These are phyloP conservation scores for Allochrocebus solatus DNA, from an alignment of 2,797 vertebrate species.

Conservation along the genomic window DNA sequence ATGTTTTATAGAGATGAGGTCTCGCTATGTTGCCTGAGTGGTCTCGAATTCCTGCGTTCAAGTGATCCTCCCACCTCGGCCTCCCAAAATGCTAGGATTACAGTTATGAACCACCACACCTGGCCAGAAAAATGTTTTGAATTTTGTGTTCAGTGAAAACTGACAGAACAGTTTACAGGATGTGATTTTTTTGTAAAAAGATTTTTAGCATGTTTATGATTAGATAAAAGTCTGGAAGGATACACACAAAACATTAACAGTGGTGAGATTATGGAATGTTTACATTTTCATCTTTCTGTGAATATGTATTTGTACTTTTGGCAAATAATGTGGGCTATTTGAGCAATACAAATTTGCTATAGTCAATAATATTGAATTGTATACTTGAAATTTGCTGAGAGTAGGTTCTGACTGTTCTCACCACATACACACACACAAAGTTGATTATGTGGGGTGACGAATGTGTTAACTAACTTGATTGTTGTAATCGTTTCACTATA, in stretches of 20 bases:
- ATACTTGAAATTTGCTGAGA: not conserved
- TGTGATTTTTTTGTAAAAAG: not conserved
- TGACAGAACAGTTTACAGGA: not conserved
- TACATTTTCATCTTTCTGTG: constrained; percentile 35
- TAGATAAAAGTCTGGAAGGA: not conserved
- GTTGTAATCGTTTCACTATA: not conserved
- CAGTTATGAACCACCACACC: too few relatives aligned
- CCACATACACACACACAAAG: not conserved
- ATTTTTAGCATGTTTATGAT: not conserved
- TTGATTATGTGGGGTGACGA: not conserved
- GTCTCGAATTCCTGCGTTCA: too few relatives aligned
- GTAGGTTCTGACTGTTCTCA: not conserved
- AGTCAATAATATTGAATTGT: not conserved
- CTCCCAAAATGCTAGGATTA: too few relatives aligned
- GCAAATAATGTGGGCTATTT: not conserved
- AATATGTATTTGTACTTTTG: not conserved
- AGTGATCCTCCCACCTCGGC: too few relatives aligned
- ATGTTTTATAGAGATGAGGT: too few relatives aligned
- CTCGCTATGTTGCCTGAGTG: too few relatives aligned
- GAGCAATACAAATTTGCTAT: not conserved
- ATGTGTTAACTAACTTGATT: not conserved
- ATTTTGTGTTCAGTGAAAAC: constrained; percentile 18
- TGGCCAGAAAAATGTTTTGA: not conserved
- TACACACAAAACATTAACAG: constrained; percentile 2
- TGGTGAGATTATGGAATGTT: not conserved